Conservation (phyloP, 2,113 vertebrate species). For the Poeciliopsis prolifica region DNA sequence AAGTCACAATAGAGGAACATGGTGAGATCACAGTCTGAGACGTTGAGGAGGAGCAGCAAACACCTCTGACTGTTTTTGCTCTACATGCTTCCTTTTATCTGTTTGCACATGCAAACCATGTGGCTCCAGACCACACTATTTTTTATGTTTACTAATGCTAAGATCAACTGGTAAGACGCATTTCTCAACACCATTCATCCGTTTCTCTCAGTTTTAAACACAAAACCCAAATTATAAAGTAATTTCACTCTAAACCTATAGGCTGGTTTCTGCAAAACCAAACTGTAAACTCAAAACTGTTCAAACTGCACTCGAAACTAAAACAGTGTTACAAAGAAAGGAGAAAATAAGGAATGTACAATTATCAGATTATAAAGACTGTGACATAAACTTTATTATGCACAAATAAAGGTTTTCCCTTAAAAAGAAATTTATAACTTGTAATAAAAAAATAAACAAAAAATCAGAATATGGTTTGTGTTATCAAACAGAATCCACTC, state of each 20-base stretch:
- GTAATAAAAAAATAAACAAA: too few relatives aligned
- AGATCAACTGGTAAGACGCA: background rate
- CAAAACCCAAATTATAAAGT: background rate
- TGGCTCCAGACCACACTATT: slow-evolving; percentile 7
- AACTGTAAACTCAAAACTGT: background rate
- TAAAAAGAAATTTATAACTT: too few relatives aligned
- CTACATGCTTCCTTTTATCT: background rate
- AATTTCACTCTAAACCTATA: background rate
- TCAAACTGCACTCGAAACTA: background rate
- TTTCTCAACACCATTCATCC: background rate
- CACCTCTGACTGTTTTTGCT: slow-evolving; percentile 6
- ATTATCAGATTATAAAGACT: too few relatives aligned
- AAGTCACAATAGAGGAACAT: slow-evolving; percentile 39
- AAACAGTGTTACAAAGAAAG: background rate
- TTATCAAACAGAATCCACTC: too few relatives aligned
- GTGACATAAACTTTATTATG: too few relatives aligned
- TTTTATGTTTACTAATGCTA: too few relatives aligned
- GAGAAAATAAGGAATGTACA: too few relatives aligned
- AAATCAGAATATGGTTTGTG: too few relatives aligned
- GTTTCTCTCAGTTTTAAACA: background rate
- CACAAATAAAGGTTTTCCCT: too few relatives aligned
- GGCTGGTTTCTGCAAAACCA: background rate
- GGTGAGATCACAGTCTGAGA: slow-evolving; percentile 17
- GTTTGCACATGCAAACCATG: slow-evolving; percentile 20
- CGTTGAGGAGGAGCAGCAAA: background rate